Evolutionary conservation across 2,888 invertebrate genomes (phyloP), one percentile per base, ranked within the genome.

Genomic region (Agriopis marginaria): DNA sequence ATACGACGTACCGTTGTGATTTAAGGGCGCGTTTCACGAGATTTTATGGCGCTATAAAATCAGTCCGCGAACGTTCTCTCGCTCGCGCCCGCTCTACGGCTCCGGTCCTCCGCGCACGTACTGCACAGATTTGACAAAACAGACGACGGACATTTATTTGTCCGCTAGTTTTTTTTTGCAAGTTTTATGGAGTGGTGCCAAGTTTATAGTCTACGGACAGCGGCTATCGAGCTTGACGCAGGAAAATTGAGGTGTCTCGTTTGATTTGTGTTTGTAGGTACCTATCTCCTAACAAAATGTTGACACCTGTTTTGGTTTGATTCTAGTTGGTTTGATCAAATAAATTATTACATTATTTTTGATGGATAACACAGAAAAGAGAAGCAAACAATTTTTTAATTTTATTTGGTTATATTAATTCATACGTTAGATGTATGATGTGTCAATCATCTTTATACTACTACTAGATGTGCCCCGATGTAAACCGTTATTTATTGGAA

Each of bases 11-110:
- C 85, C 87, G 88, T 83, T 89, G 92, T 94, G 93, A 93, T 93
- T 93, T 93, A 93, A 92, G 93, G 92, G 91, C 89, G 90, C 88
- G 89, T 90, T 92, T 90, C 93, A 91, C 90, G 89, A 89, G 91
- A 93, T 93, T 93, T 94, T 94, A 94, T 92, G 88, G 87, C 88
- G 90, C 92, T 89, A 93, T 93, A 94, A 93, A 94, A 94, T 93
- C 92, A 90, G 92, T 89, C 88, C 89, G 86, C 89, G 84, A 87
- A 85, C 85, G 79, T 72, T 71, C 63, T 83, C 83, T 80, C 75
- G 76, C 81, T 75, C 80, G 79, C 81, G 60, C 73, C 77, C 23
- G 58, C 23, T 42, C 42, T 44, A 11, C 14, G 44, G 69, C 72
- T 73, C 72, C 68, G 72, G 61, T 74, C 73, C 77, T 79, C 80